Evolutionary conservation across 1,140 invertebrate genomes (phyloP).

Genomic region (Anoplolepis gracilipes): DNA sequence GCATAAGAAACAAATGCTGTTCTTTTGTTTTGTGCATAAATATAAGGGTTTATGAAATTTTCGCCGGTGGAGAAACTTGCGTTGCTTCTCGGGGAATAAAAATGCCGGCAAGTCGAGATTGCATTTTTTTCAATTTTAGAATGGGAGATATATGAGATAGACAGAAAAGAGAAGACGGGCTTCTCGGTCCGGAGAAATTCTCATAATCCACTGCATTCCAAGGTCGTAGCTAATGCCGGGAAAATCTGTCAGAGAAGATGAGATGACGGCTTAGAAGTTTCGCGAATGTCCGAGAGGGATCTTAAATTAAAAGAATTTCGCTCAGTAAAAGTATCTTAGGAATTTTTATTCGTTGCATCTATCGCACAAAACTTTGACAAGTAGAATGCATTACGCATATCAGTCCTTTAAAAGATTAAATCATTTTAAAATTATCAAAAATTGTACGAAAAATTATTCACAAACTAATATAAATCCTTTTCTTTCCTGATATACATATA

Average conservation of each 20-base stretch:
- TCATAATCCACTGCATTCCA: constrained; percentile 54
- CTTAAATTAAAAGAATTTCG: constrained; percentile 52
- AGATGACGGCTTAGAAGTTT: constrained; percentile 52
- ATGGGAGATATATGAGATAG: background rate
- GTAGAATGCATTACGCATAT: background rate
- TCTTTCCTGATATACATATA: too few relatives aligned
- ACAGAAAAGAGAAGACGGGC: background rate
- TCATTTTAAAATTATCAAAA: background rate
- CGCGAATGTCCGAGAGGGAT: constrained; percentile 22
- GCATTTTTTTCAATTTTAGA: constrained; percentile 40
- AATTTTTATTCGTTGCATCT: constrained; percentile 47
- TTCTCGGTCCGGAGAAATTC: constrained; percentile 26
- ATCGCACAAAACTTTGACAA: background rate
- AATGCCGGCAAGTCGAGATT: constrained; percentile 50
- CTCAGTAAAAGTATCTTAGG: constrained; percentile 7
- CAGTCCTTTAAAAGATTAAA: background rate
- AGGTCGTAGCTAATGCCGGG: constrained; percentile 40
- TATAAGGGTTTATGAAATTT: constrained; percentile 56
- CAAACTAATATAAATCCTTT: background rate
- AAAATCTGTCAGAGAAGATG: constrained; percentile 36
- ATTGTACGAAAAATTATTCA: background rate
- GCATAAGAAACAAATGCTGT: constrained; percentile 26
- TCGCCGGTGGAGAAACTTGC: constrained; percentile 23
- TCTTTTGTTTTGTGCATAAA: constrained; percentile 42
- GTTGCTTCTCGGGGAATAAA: constrained; percentile 28